A percentile compares a stretch with the other conserved stretches of the same genome.
phyloP scores from a whole-genome alignment of 2,888 invertebrate genomes.

The Volucella bombylans region DNA sequence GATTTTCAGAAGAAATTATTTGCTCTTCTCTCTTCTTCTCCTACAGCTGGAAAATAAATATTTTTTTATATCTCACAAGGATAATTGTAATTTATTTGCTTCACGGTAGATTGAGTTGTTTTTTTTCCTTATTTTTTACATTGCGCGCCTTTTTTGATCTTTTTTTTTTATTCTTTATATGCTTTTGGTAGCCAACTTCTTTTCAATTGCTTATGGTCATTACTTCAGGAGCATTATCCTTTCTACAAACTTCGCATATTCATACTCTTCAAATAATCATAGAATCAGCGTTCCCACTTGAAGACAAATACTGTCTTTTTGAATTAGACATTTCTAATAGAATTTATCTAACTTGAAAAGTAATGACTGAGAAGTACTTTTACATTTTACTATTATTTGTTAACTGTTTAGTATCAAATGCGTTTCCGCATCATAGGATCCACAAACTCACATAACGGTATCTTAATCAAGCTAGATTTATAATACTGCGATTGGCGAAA shows the following conservation, averaged over 20 bases:
- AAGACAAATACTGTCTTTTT: too few species aligned
- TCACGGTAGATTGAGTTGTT: constrained; percentile 70
- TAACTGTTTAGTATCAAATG: too few species aligned
- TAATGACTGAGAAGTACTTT: too few species aligned
- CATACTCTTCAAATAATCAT: constrained; percentile 16
- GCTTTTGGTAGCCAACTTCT: constrained; percentile 20
- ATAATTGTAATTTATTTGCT: constrained; percentile 73
- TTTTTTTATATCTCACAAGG: constrained; percentile 65
- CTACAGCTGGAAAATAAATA: constrained; percentile 56
- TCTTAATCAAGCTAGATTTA: too few species aligned
- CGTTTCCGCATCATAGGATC: too few species aligned
- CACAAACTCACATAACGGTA: too few species aligned
- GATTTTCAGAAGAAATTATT: constrained; percentile 36
- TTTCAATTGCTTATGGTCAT: constrained; percentile 68
- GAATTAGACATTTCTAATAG: too few species aligned
- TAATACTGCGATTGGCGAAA: too few species aligned
- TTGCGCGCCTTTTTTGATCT: background rate
- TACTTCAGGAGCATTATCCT: constrained; percentile 70
- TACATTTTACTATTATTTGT: too few species aligned
- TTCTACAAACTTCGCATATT: constrained; percentile 61
- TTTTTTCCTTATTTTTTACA: background rate
- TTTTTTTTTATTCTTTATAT: background rate
- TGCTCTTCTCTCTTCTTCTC: constrained; percentile 5
- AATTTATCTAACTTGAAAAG: too few species aligned
- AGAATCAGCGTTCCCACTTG: too few species aligned